phyloP scores from a whole-genome alignment of 2,113 vertebrate species.

The Zingel zingel region DNA sequence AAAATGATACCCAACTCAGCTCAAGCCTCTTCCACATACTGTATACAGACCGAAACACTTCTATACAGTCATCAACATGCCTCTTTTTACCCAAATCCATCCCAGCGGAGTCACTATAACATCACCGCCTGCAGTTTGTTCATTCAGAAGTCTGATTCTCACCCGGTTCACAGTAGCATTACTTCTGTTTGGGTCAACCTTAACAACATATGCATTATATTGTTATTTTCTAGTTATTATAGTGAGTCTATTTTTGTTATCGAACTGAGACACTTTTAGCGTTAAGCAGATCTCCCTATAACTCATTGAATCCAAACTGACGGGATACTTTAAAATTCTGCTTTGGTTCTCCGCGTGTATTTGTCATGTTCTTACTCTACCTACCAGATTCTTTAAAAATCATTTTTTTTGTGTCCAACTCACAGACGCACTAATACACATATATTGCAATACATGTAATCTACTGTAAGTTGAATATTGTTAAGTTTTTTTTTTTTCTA shows the following conservation, averaged over 20 bases:
- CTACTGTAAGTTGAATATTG: constrained; percentile 56
- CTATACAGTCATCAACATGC: background rate
- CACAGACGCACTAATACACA: constrained; percentile 46
- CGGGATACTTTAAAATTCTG: constrained; percentile 41
- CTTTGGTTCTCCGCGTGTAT: background rate
- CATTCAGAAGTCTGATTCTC: background rate
- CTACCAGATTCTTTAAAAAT: constrained; percentile 11
- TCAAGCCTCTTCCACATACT: background rate
- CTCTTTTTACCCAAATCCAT: constrained; percentile 14
- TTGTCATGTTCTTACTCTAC: constrained; percentile 22
- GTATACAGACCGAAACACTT: background rate
- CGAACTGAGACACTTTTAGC: constrained; percentile 79
- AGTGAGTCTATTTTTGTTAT: constrained; percentile 61
- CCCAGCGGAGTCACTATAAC: background rate
- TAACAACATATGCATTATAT: constrained; percentile 76
- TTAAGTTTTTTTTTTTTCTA: constrained; percentile 1
- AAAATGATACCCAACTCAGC: constrained; percentile 4
- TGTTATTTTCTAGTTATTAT: constrained; percentile 58
- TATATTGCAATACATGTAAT: constrained; percentile 55
- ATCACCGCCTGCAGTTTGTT: background rate
- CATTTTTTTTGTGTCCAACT: constrained; percentile 3
- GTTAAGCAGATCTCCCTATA: constrained; percentile 24
- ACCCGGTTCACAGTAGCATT: constrained; percentile 27
- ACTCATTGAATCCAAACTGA: constrained; percentile 34
- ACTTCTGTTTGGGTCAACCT: constrained; percentile 82